These are phyloP conservation scores for Cephalopachus bancanus DNA, from an alignment of 2,797 vertebrate species.

Conservation along the genomic window DNA sequence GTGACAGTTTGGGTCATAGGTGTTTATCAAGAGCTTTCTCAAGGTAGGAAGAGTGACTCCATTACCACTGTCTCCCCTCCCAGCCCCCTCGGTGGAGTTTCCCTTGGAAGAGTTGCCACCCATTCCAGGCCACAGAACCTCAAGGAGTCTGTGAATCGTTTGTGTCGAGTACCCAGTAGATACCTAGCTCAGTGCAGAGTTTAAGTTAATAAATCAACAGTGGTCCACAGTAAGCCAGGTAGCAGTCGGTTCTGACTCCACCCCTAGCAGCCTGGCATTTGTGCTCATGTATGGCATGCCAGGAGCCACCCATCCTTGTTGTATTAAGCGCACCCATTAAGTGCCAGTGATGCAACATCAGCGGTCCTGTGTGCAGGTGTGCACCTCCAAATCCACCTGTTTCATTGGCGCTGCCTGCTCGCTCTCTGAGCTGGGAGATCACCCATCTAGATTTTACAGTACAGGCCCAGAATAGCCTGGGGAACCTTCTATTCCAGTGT, in stretches of 20 bases:
- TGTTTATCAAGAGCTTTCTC: constrained; percentile 78
- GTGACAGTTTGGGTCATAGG: constrained; percentile 20
- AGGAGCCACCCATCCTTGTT: neutral
- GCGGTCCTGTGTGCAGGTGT: too few species aligned
- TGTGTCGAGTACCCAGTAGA: neutral
- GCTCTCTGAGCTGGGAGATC: neutral
- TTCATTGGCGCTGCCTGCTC: neutral
- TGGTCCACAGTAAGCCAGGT: neutral
- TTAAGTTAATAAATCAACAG: constrained; percentile 1
- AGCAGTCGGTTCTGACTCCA: neutral
- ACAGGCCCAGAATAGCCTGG: neutral
- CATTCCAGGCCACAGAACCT: constrained; percentile 8
- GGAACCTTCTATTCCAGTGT: neutral
- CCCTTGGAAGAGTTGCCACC: neutral
- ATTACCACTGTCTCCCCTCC: neutral
- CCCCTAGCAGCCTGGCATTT: neutral
- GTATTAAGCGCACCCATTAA: neutral
- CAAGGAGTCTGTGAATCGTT: neutral
- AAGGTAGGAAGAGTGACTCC: constrained; percentile 17
- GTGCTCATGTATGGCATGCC: neutral
- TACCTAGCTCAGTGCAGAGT: neutral
- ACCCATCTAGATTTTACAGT: neutral
- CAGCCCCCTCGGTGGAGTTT: neutral
- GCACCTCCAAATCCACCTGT: neutral
- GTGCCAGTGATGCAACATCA: rapidly evolving